These are phyloP conservation scores for Philereme vetulata DNA, from an alignment of 2,888 invertebrate genomes.

Conservation along the genomic window DNA sequence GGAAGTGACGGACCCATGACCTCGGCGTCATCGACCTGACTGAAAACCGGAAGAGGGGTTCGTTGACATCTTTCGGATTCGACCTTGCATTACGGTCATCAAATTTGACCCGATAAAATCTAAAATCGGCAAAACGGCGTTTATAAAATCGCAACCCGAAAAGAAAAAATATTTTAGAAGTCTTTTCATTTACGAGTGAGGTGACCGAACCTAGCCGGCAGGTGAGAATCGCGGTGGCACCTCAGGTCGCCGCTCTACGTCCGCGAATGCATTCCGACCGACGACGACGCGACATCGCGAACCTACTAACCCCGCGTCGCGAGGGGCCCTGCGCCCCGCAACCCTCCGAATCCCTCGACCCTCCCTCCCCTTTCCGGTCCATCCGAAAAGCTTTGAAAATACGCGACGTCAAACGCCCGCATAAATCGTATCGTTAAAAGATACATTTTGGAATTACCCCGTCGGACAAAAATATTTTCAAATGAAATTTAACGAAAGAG, in stretches of 20 bases:
- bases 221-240: slow-evolving; percentile 77
- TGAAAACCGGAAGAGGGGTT: slow-evolving; percentile 75
- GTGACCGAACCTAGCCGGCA: slow-evolving; percentile 69
- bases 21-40: slow-evolving; percentile 79
- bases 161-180: slow-evolving; percentile 37
- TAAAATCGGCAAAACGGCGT: slow-evolving; percentile 30
- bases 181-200: slow-evolving; percentile 57
- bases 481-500: slow-evolving; percentile 48
- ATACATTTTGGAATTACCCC: slow-evolving; percentile 50
- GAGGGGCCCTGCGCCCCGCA: slow-evolving; percentile 80
- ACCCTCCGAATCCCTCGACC: slow-evolving; percentile 76
- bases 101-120: slow-evolving; percentile 60
- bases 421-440: slow-evolving; percentile 56
- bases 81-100: slow-evolving; percentile 75
- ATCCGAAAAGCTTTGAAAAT: slow-evolving; percentile 80
- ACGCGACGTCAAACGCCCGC: slow-evolving; percentile 73
- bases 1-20: slow-evolving; percentile 56
- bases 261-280: slow-evolving; percentile 83
- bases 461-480: slow-evolving; percentile 43
- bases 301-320: slow-evolving; percentile 82
- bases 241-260: slow-evolving; percentile 81
- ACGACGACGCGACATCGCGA: slow-evolving; percentile 81
- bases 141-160: slow-evolving; percentile 41
- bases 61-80: slow-evolving; percentile 76
- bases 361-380: slow-evolving; percentile 74